Base-by-base conservation (phyloP, 2,797 vertebrate genomes). In the Ceryle rudis region DNA sequence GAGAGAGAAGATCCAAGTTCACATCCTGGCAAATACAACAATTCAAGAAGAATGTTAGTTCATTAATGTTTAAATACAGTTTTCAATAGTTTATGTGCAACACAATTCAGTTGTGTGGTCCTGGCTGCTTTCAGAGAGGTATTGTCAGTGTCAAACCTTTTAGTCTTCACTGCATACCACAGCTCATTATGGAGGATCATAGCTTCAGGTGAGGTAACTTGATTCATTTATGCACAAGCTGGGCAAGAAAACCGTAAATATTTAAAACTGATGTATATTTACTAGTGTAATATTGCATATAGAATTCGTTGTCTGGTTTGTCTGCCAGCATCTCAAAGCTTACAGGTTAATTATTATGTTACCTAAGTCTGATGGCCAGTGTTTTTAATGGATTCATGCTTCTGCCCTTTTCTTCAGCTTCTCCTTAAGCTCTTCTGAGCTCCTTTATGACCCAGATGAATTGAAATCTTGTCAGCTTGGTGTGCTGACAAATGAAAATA, bases 211-310 rank as follows among this genome's bases (percentile, higher is more conserved):
- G 86, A 92, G 82, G 95, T 95, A 95, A 97, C 79, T 80, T 54
- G 72, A 96, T 84, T 91, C 74, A 84, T 94, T 95, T 95, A 92
- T 78, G 67, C 82, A 81, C 28, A 47, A 90, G 90, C 74, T 91
- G 75, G 85, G 87, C 72, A 96, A 95, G 86, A 86, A 93, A 85
- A 14, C 54, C 35, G 89, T 97, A 80, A 94, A 97, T 96, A 95
- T 97, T 97, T 97, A 65, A 97, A 96, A 90, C 49, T 89, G 23
- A 93, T 95, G 83, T 90, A 96, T 94, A 96, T 94, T 97, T 97
- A 96, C 93, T 66, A 94, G 85, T 82, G 72, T 90, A 95, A 93
- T 95, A 94, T 73, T 81, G 92, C 70, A 93, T 89, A 81, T 47
- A 92, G 64, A 87, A 97, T 91, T 87, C 92, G 85, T 70, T 88